Conservation (phyloP, 2,888 invertebrate species). For the Sesia bembeciformis region DNA sequence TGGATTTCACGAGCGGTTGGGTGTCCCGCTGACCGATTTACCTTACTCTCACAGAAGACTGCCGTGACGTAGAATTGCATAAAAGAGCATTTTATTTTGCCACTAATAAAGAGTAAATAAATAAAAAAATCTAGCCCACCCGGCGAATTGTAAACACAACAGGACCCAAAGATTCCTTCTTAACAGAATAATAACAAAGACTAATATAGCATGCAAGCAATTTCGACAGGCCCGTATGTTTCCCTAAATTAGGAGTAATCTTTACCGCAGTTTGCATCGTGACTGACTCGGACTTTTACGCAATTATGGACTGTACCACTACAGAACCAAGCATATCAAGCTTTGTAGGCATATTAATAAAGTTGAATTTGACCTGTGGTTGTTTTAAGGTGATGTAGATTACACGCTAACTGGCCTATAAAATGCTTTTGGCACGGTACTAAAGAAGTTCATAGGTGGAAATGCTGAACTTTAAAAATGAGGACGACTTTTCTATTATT, state of each 20-base stretch:
- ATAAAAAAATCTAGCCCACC: too few relatives aligned
- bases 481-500: not conserved
- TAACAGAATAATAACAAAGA: not conserved
- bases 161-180: too few relatives aligned
- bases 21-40: too few relatives aligned
- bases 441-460: not conserved
- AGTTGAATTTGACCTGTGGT: not conserved
- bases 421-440: not conserved
- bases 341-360: not conserved
- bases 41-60: too few relatives aligned
- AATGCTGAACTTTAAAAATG: not conserved
- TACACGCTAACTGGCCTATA: not conserved
- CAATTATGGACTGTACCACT: not conserved
- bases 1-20: too few relatives aligned
- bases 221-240: not conserved
- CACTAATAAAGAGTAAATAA: too few relatives aligned
- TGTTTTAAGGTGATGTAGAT: not conserved
- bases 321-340: not conserved
- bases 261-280: not conserved
- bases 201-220: not conserved
- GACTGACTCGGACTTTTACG: not conserved
- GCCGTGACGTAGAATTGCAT: too few relatives aligned
- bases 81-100: too few relatives aligned
- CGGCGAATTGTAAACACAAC: too few relatives aligned
- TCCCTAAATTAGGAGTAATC: not conserved